phyloP scores from a whole-genome alignment of 2,888 invertebrate species.

The Himalopsyche kuldschensis region DNA sequence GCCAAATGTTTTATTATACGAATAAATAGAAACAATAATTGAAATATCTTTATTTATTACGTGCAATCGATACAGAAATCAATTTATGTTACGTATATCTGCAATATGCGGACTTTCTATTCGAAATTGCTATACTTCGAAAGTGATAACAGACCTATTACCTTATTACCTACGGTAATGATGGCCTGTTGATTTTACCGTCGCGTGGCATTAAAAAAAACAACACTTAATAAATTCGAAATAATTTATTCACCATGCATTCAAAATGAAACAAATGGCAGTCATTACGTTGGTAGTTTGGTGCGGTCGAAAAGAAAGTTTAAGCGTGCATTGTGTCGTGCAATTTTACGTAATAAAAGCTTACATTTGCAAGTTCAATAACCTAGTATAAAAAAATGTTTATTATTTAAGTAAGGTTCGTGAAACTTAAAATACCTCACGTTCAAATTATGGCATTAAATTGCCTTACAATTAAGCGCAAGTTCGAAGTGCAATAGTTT shows the following conservation, averaged over 20 bases:
- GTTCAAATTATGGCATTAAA: too few species aligned
- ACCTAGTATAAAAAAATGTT: not conserved
- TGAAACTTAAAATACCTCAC: too few species aligned
- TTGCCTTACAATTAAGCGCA: too few species aligned
- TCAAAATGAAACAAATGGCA: not conserved
- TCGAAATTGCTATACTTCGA: not conserved
- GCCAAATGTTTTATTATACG: not conserved
- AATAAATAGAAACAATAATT: not conserved
- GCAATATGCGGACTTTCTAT: not conserved
- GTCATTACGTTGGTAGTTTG: not conserved
- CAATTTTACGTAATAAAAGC: not conserved
- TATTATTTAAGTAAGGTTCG: too few species aligned
- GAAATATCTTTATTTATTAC: not conserved
- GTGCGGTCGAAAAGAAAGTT: not conserved
- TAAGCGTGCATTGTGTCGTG: not conserved
- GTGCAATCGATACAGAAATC: not conserved
- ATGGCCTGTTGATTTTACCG: not conserved
- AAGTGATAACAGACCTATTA: not conserved
- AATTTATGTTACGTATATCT: not conserved
- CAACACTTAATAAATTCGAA: not conserved
- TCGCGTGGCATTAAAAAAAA: not conserved
- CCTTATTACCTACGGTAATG: not conserved
- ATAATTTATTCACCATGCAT: not conserved
- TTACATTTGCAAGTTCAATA: not conserved
- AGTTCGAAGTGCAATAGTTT: too few species aligned